phyloP scores from a whole-genome alignment of 2,888 invertebrate species.

The Papilio gigon region DNA sequence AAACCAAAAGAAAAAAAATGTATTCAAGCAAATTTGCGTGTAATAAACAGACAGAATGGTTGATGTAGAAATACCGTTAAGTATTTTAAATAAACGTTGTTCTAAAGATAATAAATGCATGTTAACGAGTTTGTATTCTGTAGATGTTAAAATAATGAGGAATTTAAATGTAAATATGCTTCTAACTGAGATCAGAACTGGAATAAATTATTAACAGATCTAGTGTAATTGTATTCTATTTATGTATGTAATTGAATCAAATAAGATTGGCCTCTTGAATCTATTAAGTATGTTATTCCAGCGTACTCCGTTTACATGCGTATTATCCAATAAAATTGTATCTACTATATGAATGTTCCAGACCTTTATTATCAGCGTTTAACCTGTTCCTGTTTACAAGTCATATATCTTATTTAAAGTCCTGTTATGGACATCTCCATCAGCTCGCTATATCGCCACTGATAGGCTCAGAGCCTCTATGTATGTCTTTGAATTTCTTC shows the following conservation, averaged over 20 bases:
- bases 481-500: too few relatives aligned
- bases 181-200: conserved; percentile 6
- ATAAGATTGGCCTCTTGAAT: conserved; percentile 13
- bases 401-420: conserved; percentile 12
- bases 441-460: too few relatives aligned
- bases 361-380: conserved; percentile 13
- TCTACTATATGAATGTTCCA: neutral
- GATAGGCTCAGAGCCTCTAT: too few relatives aligned
- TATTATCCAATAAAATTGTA: conserved; percentile 31
- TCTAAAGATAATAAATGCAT: neutral
- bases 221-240: conserved; percentile 15
- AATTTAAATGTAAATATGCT: conserved; percentile 18
- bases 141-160: conserved; percentile 10
- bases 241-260: conserved; percentile 23
- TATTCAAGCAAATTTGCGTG: neutral
- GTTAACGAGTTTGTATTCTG: neutral
- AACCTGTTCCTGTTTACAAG: conserved; percentile 34
- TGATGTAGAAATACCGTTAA: neutral
- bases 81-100: neutral
- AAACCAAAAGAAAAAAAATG: neutral
- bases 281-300: conserved; percentile 20
- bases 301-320: conserved; percentile 20
- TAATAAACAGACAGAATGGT: neutral
- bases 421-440: neutral
- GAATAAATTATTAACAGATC: conserved; percentile 14